phyloP scores from a whole-genome alignment of 2,888 invertebrate genomes.

The Macrosiphum euphorbiae region DNA sequence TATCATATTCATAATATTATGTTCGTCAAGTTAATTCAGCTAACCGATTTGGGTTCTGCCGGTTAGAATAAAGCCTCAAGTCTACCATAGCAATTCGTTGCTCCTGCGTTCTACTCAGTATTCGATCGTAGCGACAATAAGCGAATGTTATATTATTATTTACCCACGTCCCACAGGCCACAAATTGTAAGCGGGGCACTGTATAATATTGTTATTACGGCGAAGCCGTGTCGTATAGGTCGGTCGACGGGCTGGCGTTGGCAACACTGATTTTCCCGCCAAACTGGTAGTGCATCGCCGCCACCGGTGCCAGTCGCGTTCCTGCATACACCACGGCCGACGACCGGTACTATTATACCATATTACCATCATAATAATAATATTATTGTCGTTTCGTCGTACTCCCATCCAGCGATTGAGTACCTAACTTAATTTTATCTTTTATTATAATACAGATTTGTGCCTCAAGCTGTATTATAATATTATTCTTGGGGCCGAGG shows the following conservation, averaged over 20 bases:
- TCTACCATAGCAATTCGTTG: background rate
- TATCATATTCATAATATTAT: background rate
- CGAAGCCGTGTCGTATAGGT: background rate
- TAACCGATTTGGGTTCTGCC: background rate
- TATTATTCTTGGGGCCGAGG: too few relatives aligned
- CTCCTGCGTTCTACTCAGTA: background rate
- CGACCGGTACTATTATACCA: background rate
- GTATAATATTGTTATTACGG: background rate
- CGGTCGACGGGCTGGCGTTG: conserved; percentile 22
- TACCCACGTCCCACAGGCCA: background rate
- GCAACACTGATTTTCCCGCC: conserved; percentile 61
- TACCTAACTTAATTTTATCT: background rate
- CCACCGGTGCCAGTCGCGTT: conserved; percentile 35
- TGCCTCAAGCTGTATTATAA: background rate
- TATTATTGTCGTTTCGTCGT: background rate
- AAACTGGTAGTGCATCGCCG: conserved; percentile 47
- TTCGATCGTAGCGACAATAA: background rate
- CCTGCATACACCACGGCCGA: background rate
- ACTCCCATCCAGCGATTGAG: background rate
- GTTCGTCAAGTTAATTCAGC: background rate
- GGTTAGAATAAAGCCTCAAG: background rate
- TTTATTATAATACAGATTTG: background rate
- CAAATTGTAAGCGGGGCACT: background rate
- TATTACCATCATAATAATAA: background rate
- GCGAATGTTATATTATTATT: background rate